A percentile compares a stretch with the other conserved stretches of the same genome.
These are phyloP conservation scores for Sitobion miscanthi DNA, from an alignment of 1,140 invertebrate genomes.

Conservation along the genomic window DNA sequence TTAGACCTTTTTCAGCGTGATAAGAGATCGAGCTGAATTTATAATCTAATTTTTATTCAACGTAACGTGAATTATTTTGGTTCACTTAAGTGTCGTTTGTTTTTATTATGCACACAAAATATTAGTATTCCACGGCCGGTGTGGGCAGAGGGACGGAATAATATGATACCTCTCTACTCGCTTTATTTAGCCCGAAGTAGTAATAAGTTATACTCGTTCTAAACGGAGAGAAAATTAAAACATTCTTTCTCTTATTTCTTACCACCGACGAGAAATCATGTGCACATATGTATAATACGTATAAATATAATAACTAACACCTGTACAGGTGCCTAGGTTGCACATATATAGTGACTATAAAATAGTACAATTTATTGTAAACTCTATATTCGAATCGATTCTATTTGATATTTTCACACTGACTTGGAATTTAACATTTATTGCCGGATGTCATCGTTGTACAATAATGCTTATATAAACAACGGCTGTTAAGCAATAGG, in stretches of 20 bases:
- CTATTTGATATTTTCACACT: not conserved
- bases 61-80: not conserved
- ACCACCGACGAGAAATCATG: not conserved
- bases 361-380: not conserved
- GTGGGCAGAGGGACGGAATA: not conserved
- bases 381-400: not conserved
- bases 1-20: not conserved
- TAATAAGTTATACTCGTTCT: not conserved
- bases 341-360: not conserved
- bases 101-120: not conserved
- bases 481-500: not conserved
- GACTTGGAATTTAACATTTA: not conserved
- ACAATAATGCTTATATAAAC: not conserved
- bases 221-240: not conserved
- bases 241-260: not conserved
- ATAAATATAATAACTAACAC: not conserved
- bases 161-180: not conserved
- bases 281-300: not conserved
- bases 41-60: slow-evolving; percentile 1
- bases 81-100: not conserved
- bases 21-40: not conserved
- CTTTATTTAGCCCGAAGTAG: not conserved
- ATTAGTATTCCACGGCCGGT: not conserved
- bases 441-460: not conserved
- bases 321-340: no score